Evolutionary conservation across 2,797 vertebrate genomes (phyloP), one percentile per base, ranked within the genome.

Genomic region (Molothrus aeneus): DNA sequence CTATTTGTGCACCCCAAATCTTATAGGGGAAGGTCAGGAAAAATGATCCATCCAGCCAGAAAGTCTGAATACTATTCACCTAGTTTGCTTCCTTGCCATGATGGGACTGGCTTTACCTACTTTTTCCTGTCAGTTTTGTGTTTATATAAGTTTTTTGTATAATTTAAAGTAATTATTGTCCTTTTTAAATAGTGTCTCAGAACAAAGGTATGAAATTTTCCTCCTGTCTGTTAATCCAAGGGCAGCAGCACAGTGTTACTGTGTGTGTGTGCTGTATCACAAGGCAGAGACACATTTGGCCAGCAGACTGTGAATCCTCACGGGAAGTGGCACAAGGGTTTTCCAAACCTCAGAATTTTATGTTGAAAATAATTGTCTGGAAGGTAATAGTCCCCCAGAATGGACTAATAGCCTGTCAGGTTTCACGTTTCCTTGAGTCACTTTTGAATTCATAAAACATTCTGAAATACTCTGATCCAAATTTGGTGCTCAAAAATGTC

Each of bases 301-400:
- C 72, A 88, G 81, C 79, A 92, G 75, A 63, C 54, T 63, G 13
- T 15, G 72, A 83, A 66, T 91, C 92, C 91, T 84, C 60, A 13
- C 0, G 69, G 75, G 79, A 92, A 88, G 42, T 75, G 73, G 70
- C 77, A 83, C 77, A 40, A 66, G 32, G 48, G 9, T 74, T 96
- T 88, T 96, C 73, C 63, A 92, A 59, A 95, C 85, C 77, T 91
- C 70, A 47, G 54, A 48, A 80, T 75, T 90, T 85, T 45, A 86
- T 59, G 48, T 56, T 89, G 84, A 88, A 85, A 91, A 83, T 75
- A 79, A 75, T 93, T 93, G 75, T 75, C 73, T 88, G 82, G 91
- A 93, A 92, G 75, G 85, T 87, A 95, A 90, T 86, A 95, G 68
- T 92, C 65, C 70, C 87, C 66, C 43, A 53, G 71, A 92, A 89